Percentiles rank a stretch among this genome's conserved stretches.
Conservation (phyloP, 2,113 vertebrate species). For the Anoplopoma fimbria region DNA sequence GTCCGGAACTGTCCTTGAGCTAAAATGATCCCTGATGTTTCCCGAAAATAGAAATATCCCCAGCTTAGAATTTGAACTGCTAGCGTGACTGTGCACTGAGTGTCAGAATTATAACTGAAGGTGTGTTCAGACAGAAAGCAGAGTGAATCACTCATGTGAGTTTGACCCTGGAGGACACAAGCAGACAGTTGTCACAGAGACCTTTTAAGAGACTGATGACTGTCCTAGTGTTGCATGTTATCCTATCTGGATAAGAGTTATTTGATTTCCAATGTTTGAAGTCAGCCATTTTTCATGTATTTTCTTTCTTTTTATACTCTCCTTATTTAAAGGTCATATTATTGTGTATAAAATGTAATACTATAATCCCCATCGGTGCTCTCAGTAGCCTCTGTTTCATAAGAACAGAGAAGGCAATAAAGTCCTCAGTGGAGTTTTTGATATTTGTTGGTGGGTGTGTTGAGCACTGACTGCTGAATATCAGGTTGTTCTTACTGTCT, state of each 20-base stretch:
- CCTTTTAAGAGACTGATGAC: background rate
- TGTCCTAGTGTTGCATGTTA: background rate
- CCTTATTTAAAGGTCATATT: conserved; percentile 2
- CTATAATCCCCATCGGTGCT: background rate
- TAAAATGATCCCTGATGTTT: too few species aligned
- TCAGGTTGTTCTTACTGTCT: background rate
- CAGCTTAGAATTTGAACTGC: background rate
- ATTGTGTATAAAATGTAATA: background rate
- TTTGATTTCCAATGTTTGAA: background rate
- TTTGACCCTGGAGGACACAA: background rate
- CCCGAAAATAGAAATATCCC: background rate
- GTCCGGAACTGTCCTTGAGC: too few species aligned
- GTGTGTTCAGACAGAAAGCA: background rate
- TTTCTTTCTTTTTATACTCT: background rate
- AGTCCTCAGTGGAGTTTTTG: background rate
- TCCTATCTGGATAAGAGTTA: background rate
- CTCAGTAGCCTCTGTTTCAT: background rate
- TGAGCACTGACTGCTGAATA: background rate
- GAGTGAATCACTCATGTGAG: background rate
- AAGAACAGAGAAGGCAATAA: background rate
- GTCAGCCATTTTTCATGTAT: background rate
- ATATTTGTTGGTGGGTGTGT: background rate
- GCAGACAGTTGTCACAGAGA: background rate
- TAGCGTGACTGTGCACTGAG: background rate
- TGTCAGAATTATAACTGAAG: background rate